Conservation (phyloP, 2,113 vertebrate species). For the Isurus oxyrinchus region DNA sequence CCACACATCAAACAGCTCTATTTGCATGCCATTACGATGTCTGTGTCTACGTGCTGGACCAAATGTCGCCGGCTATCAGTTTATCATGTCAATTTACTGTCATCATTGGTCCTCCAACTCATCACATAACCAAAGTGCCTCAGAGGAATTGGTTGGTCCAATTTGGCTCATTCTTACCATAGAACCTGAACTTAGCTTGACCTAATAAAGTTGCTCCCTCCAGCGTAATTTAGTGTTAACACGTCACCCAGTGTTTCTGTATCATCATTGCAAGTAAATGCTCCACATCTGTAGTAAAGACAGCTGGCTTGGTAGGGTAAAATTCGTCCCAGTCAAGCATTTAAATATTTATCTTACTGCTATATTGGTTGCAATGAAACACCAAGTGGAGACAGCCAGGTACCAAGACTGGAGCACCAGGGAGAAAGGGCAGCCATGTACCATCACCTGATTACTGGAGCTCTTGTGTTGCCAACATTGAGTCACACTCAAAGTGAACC, state of each 20-base stretch:
- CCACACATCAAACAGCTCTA: background rate
- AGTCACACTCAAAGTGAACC: background rate
- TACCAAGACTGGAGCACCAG: background rate
- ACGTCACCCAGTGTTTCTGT: background rate
- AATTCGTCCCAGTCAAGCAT: background rate
- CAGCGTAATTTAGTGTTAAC: background rate
- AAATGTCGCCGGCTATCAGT: background rate
- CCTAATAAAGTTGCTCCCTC: background rate
- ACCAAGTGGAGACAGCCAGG: background rate
- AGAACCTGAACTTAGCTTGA: constrained; percentile 20
- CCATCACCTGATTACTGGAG: background rate
- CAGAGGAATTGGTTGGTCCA: background rate
- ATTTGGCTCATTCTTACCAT: background rate
- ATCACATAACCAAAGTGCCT: background rate
- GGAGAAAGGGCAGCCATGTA: background rate
- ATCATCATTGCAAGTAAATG: background rate
- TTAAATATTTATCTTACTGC: background rate
- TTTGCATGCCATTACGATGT: background rate
- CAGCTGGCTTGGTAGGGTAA: background rate
- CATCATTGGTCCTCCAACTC: background rate
- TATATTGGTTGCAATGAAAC: no score
- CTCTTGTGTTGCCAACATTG: background rate
- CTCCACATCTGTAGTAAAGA: background rate
- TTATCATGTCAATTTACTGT: background rate
- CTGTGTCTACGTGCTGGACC: background rate